Evolutionary conservation across 2,888 invertebrate genomes (phyloP), one percentile per base, ranked within the genome.

Genomic region (Julus scandinavius): DNA sequence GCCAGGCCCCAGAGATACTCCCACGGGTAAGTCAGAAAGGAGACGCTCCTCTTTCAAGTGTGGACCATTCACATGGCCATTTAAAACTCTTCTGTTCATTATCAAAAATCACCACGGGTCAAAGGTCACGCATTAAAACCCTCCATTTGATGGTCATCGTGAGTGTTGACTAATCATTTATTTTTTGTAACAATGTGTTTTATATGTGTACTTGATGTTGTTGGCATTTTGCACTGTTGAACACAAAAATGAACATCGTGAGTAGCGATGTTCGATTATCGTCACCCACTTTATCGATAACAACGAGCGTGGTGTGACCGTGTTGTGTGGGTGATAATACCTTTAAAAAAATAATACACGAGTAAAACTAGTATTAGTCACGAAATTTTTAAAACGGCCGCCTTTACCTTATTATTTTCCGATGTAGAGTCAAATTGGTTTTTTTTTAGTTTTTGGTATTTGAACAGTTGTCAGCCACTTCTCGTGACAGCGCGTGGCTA

Each of bases 1-100:
- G 89, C 88, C 89, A 90, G 90, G 90, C 90, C 88, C 38, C 90
- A 89, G 85, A 90, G 90, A 87, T 90, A 90, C 90, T 90, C 89
- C 89, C 91, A 90, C 90, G 90, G 90, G 89, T 86, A 89, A 89
- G 88, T 87, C n/a, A n/a, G n/a, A n/a, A n/a, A n/a, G n/a, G n/a
- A n/a, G n/a, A n/a, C n/a, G n/a, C n/a, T n/a, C n/a, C n/a, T n/a
- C n/a, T n/a, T n/a, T n/a, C n/a, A n/a, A n/a, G n/a, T n/a, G n/a
- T n/a, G n/a, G n/a, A n/a, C n/a, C n/a, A n/a, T n/a, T n/a, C n/a
- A n/a, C n/a, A n/a, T n/a, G n/a, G n/a, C n/a, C n/a, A n/a, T n/a
- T n/a, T n/a, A n/a, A n/a, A n/a, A n/a, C n/a, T n/a, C n/a, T n/a
- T n/a, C n/a, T n/a, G n/a, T n/a, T n/a, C n/a, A n/a, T n/a, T n/a